phyloP scores from a whole-genome alignment of 1,140 invertebrate genomes.

The Drosophila nikananu region DNA sequence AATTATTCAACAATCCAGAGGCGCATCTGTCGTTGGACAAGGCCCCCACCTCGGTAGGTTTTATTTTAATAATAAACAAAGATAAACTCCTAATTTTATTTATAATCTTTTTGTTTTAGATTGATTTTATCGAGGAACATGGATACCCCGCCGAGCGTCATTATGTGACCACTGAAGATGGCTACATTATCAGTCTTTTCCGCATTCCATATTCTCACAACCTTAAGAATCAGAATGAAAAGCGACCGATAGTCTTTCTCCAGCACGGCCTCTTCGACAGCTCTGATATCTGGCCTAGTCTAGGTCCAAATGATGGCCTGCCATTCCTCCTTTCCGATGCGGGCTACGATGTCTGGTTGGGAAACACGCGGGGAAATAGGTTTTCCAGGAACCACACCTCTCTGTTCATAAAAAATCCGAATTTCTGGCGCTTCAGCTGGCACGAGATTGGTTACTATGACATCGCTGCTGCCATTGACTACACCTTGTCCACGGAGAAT shows the following conservation, averaged over 20 bases:
- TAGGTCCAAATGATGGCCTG: constrained; percentile 83
- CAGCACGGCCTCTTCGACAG: constrained; percentile 88
- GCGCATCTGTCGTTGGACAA: constrained; percentile 25
- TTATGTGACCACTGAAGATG: constrained; percentile 85
- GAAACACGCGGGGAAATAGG: constrained; percentile 89
- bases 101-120: not conserved
- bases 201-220: constrained; percentile 85
- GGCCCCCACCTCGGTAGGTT: constrained; percentile 42
- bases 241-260: constrained; percentile 86
- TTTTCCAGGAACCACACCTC: constrained; percentile 87
- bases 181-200: constrained; percentile 86
- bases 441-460: constrained; percentile 90
- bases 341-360: constrained; percentile 91
- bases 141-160: constrained; percentile 87
- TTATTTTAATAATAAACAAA: not conserved
- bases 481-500: constrained; percentile 85
- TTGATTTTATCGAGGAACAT: constrained; percentile 30
- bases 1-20: constrained; percentile 49
- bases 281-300: constrained; percentile 86
- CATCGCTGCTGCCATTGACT: constrained; percentile 89
- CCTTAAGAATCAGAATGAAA: constrained; percentile 29
- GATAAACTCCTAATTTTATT: not conserved
- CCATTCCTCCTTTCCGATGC: constrained; percentile 88
- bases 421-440: constrained; percentile 87
- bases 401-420: constrained; percentile 75